phyloP scores from a whole-genome alignment of 2,888 invertebrate genomes.

The Amphipyra tragopoginis region DNA sequence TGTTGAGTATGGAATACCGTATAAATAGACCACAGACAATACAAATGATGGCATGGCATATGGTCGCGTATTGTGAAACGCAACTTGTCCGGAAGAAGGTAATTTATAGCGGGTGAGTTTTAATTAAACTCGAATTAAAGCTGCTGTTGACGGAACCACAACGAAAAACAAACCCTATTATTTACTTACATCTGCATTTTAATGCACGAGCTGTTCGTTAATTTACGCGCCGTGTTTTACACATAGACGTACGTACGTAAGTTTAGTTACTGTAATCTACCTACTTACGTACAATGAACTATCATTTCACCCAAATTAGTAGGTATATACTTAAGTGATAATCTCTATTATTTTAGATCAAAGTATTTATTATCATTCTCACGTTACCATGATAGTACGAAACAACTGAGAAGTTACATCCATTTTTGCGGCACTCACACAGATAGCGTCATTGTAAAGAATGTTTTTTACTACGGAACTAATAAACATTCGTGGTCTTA shows the following conservation, averaged over 20 bases:
- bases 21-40: constrained; percentile 46
- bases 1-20: background rate
- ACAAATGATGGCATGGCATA: constrained; percentile 57
- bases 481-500: no score
- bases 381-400: no score
- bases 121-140: constrained; percentile 76
- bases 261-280: no score
- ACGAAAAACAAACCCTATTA: constrained; percentile 45
- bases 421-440: no score
- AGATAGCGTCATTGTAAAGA: no score
- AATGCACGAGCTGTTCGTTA: constrained; percentile 14
- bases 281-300: no score
- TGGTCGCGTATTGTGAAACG: constrained; percentile 54
- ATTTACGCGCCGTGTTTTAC: background rate
- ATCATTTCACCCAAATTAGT: no score
- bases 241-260: background rate
- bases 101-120: constrained; percentile 73
- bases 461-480: no score
- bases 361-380: no score
- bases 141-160: constrained; percentile 62
- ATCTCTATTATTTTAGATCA: no score
- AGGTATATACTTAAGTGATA: no score
- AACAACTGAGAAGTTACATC: no score
- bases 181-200: constrained; percentile 39
- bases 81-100: constrained; percentile 66